Percentiles rank a stretch among this genome's conserved stretches.
These are phyloP conservation scores for Campylomormyrus numenius DNA, from an alignment of 2,113 vertebrate genomes.

Conservation along the genomic window DNA sequence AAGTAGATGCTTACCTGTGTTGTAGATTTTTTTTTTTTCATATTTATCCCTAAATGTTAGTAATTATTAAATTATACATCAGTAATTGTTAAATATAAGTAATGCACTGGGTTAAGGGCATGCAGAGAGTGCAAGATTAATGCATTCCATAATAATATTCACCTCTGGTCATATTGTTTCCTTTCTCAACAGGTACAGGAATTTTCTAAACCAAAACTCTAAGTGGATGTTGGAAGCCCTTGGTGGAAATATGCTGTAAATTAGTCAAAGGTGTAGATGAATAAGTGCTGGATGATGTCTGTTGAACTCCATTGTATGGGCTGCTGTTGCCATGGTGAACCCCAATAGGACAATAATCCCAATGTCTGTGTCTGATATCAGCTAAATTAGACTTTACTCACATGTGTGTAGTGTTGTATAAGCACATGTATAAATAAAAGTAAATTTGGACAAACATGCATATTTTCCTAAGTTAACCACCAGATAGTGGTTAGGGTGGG, in stretches of 20 bases:
- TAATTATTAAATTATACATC: background rate
- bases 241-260: background rate
- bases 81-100: background rate
- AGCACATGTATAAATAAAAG: background rate
- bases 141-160: background rate
- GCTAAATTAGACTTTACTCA: background rate
- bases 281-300: background rate
- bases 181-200: background rate
- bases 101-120: background rate
- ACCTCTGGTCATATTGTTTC: background rate
- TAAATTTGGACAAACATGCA: background rate
- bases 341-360: background rate
- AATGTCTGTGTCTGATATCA: background rate
- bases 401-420: background rate
- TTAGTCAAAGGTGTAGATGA: background rate
- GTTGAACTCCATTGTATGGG: background rate
- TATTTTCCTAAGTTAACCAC: background rate
- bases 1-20: background rate
- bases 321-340: background rate
- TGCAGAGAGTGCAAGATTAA: background rate
- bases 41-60: background rate
- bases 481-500: background rate
- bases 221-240: background rate
- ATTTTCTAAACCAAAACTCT: background rate
- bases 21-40: background rate